Evolutionary conservation across 2,113 vertebrate genomes (phyloP).

Genomic region (Chlorocebus sabaeus): DNA sequence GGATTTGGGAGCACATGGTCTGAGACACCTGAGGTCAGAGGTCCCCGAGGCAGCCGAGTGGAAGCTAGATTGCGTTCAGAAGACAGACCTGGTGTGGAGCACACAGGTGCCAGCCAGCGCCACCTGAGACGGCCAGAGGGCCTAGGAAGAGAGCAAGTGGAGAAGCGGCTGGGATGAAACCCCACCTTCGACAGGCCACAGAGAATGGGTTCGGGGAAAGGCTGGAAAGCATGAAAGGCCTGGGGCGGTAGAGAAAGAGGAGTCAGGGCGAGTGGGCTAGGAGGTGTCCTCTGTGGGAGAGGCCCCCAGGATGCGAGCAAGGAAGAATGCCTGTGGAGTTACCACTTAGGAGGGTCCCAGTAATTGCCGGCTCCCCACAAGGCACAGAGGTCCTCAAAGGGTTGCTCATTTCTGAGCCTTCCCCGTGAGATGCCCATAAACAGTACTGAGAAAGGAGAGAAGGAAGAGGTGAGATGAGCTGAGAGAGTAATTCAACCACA

Average conservation of each 20-base stretch:
- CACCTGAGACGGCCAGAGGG: not conserved
- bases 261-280: not conserved
- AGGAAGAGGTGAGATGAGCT: not conserved
- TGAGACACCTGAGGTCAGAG: not conserved
- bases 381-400: not conserved
- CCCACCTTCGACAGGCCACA: not conserved
- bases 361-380: not conserved
- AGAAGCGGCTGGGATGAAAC: not conserved
- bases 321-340: not conserved
- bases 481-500: not conserved
- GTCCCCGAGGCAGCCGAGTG: rapidly evolving
- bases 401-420: not conserved
- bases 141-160: not conserved
- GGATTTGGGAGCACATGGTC: not conserved
- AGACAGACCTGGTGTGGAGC: not conserved
- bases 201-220: not conserved
- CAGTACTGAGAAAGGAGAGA: not conserved
- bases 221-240: not conserved
- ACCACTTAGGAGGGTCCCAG: not conserved
- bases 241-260: not conserved
- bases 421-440: not conserved
- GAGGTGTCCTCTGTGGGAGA: not conserved
- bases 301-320: not conserved
- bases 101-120: not conserved
- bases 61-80: not conserved